phyloP scores from a whole-genome alignment of 2,888 invertebrate species.

The Conistra vaccinii region DNA sequence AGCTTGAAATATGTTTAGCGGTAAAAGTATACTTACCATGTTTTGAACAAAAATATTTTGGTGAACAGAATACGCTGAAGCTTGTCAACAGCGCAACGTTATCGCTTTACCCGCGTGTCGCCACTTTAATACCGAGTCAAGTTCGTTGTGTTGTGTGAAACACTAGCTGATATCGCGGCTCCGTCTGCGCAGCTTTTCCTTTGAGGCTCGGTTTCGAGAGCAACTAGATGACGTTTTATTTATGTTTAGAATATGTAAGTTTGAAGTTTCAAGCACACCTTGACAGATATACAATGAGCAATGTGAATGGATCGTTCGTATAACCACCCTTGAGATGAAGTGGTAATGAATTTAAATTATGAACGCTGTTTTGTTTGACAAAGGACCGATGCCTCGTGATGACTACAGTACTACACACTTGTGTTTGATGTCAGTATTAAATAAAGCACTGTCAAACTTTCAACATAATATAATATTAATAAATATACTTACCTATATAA shows the following conservation, averaged over 20 bases:
- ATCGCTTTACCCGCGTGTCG: conserved; percentile 20
- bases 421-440: neutral
- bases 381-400: neutral
- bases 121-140: conserved; percentile 39
- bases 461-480: neutral
- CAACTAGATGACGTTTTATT: conserved; percentile 43
- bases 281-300: conserved; percentile 14
- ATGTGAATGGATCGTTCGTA: conserved; percentile 25
- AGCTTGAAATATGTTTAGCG: too few relatives aligned
- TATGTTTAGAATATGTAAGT: conserved; percentile 40
- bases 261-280: conserved; percentile 15
- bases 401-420: neutral
- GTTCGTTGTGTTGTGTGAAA: conserved; percentile 48
- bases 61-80: neutral
- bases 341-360: conserved; percentile 26
- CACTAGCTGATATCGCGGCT: conserved; percentile 36
- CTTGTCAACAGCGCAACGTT: conserved; percentile 1
- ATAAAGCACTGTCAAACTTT: neutral
- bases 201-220: conserved; percentile 61
- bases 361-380: neutral
- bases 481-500: too few relatives aligned
- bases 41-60: conserved; percentile 21
- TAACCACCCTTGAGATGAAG: conserved; percentile 4
- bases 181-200: conserved; percentile 42
- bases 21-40: too few relatives aligned